Evolutionary conservation across 2,888 invertebrate genomes (phyloP).

Genomic region (Microplitis deprimator): DNA sequence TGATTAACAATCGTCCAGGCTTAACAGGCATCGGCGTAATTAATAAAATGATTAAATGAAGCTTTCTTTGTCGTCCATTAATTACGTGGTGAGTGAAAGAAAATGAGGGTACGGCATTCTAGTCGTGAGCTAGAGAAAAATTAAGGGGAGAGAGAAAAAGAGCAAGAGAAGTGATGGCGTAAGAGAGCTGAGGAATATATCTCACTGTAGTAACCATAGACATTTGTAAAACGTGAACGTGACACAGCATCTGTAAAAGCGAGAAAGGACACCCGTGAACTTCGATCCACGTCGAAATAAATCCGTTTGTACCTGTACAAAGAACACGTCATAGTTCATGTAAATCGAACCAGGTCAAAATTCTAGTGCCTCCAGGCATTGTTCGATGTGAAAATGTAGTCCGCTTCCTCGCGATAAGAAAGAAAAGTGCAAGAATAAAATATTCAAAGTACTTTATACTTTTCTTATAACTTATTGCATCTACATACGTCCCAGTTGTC

Average conservation of each 20-base stretch:
- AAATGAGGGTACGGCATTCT: slow-evolving; percentile 28
- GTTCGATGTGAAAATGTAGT: slow-evolving; percentile 29
- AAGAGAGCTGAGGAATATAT: neutral
- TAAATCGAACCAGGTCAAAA: slow-evolving; percentile 22
- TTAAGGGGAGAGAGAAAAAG: no score
- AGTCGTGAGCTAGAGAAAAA: no score
- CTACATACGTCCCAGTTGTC: slow-evolving; percentile 46
- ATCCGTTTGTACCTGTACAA: slow-evolving; percentile 17
- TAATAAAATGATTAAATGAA: slow-evolving; percentile 63
- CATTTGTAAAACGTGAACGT: slow-evolving; percentile 34
- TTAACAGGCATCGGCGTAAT: slow-evolving; percentile 56
- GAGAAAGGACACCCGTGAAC: no score
- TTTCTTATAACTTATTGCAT: slow-evolving; percentile 48
- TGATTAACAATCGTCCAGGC: slow-evolving; percentile 55
- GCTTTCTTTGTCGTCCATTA: slow-evolving; percentile 56
- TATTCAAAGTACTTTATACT: slow-evolving; percentile 47
- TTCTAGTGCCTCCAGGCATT: slow-evolving; percentile 19
- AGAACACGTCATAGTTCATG: slow-evolving; percentile 25
- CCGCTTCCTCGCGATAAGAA: neutral
- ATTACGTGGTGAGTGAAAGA: slow-evolving; percentile 48
- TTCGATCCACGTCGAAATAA: slow-evolving; percentile 25
- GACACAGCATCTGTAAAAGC: slow-evolving; percentile 20
- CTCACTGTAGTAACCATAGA: slow-evolving; percentile 30
- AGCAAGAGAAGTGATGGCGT: slow-evolving; percentile 5
- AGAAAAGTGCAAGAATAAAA: slow-evolving; percentile 41